phyloP scores from a whole-genome alignment of 2,113 vertebrate species.

The Megaleporinus macrocephalus region DNA sequence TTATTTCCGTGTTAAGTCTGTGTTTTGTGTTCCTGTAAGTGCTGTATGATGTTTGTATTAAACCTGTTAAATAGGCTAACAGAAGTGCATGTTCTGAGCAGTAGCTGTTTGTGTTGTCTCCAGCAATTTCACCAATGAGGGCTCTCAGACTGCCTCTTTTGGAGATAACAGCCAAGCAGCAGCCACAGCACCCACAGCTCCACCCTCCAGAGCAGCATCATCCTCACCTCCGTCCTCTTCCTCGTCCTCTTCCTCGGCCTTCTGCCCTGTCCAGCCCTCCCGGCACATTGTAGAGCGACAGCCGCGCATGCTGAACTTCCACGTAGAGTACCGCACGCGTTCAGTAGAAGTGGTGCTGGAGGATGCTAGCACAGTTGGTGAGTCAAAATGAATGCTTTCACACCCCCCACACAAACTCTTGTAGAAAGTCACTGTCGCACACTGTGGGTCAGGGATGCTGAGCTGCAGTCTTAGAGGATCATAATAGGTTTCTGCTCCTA shows the following conservation, averaged over 20 bases:
- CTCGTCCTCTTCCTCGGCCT: slow-evolving; percentile 86
- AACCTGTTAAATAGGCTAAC: no score
- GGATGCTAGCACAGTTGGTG: slow-evolving; percentile 94
- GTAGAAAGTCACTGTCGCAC: no score
- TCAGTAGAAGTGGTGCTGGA: slow-evolving; percentile 94
- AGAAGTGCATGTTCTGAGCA: not conserved
- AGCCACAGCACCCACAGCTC: slow-evolving; percentile 52
- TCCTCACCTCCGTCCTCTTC: slow-evolving; percentile 78
- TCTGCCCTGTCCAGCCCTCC: slow-evolving; percentile 86
- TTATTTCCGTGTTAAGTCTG: not conserved
- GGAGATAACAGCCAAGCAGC: slow-evolving; percentile 72
- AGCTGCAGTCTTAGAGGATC: no score
- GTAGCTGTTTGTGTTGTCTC: not conserved
- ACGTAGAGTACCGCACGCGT: slow-evolving; percentile 94
- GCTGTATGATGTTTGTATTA: not conserved
- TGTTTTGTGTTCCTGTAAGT: not conserved
- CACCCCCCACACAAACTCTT: not conserved
- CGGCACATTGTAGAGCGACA: slow-evolving; percentile 95
- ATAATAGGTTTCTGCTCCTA: no score
- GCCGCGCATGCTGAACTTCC: slow-evolving; percentile 94
- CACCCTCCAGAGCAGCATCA: slow-evolving; percentile 3
- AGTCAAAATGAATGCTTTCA: slow-evolving; percentile 59
- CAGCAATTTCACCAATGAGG: slow-evolving; percentile 78
- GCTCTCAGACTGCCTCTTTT: slow-evolving; percentile 76
- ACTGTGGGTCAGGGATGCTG: no score